These are phyloP conservation scores for Eupristina koningsbergeri DNA, from an alignment of 1,140 invertebrate genomes.

Conservation along the genomic window DNA sequence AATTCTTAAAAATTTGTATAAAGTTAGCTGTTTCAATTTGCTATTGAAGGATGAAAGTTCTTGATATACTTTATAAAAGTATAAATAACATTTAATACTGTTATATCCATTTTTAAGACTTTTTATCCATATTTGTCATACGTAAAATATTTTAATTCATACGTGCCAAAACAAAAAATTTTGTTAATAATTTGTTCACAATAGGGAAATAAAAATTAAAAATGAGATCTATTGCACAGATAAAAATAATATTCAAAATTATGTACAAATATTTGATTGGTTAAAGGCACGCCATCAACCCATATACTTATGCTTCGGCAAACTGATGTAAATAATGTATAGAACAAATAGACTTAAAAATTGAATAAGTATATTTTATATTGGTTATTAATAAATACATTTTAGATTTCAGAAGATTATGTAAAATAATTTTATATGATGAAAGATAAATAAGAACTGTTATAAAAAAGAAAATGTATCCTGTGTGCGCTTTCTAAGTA, in stretches of 20 bases:
- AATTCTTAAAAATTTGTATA: constrained; percentile 23
- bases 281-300: constrained; percentile 29
- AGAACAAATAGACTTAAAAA: constrained; percentile 42
- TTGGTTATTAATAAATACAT: constrained; percentile 34
- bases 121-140: constrained; percentile 3
- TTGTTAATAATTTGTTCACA: background rate
- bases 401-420: constrained; percentile 27
- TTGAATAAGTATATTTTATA: constrained; percentile 40
- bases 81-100: background rate
- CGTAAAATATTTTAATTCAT: constrained; percentile 40
- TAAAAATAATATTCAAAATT: constrained; percentile 2
- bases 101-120: background rate
- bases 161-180: constrained; percentile 44
- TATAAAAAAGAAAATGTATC: constrained; percentile 24
- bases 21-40: constrained; percentile 21
- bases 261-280: background rate
- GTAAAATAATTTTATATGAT: constrained; percentile 45
- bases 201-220: constrained; percentile 22
- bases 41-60: background rate
- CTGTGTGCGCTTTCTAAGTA: constrained; percentile 13
- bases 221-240: background rate
- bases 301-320: constrained; percentile 34
- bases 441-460: constrained; percentile 25
- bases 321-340: constrained; percentile 52
- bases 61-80: background rate